A percentile compares a stretch with the other conserved stretches of the same genome.
phyloP scores from a whole-genome alignment of 2,888 invertebrate species.

The Ochlodes sylvanus region DNA sequence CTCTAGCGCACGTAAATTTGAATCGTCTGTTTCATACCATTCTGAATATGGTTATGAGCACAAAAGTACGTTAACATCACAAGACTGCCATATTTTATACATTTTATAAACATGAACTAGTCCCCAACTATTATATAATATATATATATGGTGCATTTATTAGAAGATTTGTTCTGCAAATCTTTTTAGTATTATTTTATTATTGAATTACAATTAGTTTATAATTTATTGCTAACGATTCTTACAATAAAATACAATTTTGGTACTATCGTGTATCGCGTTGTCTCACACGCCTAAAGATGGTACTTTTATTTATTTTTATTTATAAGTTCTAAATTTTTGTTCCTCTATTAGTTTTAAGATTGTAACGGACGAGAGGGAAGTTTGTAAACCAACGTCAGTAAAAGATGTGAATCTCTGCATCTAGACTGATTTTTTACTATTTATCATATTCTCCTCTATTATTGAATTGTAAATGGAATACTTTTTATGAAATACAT shows the following conservation, averaged over 20 bases:
- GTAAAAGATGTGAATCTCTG: constrained; percentile 59
- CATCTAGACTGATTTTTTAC: constrained; percentile 76
- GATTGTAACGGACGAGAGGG: constrained; percentile 51
- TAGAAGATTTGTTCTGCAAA: constrained; percentile 7
- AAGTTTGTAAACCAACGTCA: constrained; percentile 59
- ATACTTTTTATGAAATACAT: background rate
- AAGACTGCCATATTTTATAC: constrained; percentile 25
- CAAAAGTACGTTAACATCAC: constrained; percentile 18
- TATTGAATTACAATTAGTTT: constrained; percentile 10
- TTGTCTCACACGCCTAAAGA: constrained; percentile 12
- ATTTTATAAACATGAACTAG: background rate
- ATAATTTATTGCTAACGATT: constrained; percentile 1
- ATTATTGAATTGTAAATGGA: constrained; percentile 46
- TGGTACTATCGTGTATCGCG: background rate
- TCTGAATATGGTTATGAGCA: constrained; percentile 10
- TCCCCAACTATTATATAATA: background rate
- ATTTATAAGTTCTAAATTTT: constrained; percentile 52
- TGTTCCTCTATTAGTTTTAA: constrained; percentile 63
- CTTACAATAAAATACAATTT: background rate
- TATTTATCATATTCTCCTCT: constrained; percentile 30
- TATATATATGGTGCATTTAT: constrained; percentile 28
- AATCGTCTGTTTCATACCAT: constrained; percentile 7
- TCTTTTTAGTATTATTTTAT: constrained; percentile 12
- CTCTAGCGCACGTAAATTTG: background rate
- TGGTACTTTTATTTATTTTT: constrained; percentile 50